These are phyloP conservation scores for Platorchestia sp. DNA, from an alignment of 1,140 invertebrate genomes.

Conservation along the genomic window DNA sequence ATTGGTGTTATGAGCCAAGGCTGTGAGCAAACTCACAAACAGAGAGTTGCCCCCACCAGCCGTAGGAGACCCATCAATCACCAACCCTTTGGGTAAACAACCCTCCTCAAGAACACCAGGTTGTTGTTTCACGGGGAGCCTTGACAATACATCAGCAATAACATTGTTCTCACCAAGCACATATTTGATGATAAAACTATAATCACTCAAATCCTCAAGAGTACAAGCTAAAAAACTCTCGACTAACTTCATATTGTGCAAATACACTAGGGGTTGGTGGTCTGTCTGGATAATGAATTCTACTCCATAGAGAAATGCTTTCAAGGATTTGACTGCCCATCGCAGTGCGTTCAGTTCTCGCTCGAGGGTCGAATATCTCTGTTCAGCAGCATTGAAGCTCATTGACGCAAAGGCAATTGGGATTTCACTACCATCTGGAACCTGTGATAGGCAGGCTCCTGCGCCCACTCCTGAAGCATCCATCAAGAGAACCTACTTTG, in stretches of 20 bases:
- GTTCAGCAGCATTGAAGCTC: constrained; percentile 20
- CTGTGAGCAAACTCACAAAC: constrained; percentile 7
- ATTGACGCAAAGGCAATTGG: neutral
- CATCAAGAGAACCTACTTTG: neutral
- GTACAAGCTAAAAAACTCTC: neutral
- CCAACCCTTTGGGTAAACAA: neutral
- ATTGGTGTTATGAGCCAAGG: no score
- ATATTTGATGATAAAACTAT: neutral
- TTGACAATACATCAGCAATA: neutral
- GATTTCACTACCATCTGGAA: neutral
- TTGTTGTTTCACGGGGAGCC: neutral
- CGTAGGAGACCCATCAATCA: neutral
- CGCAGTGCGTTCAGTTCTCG: constrained; percentile 15
- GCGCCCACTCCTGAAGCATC: neutral
- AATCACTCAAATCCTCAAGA: constrained; percentile 9
- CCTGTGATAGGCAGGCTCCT: neutral
- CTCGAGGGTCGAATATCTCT: constrained; percentile 19
- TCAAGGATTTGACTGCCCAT: constrained; percentile 9
- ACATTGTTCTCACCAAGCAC: constrained; percentile 12
- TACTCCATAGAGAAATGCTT: constrained; percentile 7
- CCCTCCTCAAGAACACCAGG: neutral
- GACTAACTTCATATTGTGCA: no score
- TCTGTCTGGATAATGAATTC: constrained; percentile 38
- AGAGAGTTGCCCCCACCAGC: neutral
- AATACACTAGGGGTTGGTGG: constrained; percentile 28